Conservation (phyloP, 2,113 vertebrate species). For the Alaudala cheleensis region DNA sequence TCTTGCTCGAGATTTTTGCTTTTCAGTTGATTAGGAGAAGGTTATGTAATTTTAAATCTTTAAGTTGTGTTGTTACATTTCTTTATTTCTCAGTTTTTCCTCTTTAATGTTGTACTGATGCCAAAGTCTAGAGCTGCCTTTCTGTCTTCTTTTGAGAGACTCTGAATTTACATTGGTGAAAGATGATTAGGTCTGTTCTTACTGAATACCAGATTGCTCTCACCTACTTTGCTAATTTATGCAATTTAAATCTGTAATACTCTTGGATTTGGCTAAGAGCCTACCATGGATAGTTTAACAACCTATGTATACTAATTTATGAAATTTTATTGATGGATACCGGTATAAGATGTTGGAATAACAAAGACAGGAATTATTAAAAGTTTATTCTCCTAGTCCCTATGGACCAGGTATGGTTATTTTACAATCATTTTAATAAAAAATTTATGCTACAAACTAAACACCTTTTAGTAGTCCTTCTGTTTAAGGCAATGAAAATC, state of each 20-base stretch:
- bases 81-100: neutral
- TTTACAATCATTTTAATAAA: neutral
- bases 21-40: neutral
- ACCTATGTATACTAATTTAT: neutral
- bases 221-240: neutral
- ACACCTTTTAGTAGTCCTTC: neutral
- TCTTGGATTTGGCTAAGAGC: neutral
- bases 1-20: neutral
- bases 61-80: neutral
- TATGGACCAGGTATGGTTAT: neutral
- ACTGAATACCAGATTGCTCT: neutral
- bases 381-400: neutral
- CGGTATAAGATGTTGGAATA: neutral
- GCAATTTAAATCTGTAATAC: neutral
- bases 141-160: neutral
- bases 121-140: neutral
- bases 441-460: neutral
- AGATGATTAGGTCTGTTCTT: neutral
- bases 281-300: neutral
- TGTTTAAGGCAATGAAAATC: neutral
- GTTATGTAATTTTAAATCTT: neutral
- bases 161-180: neutral
- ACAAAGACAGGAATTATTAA: neutral
- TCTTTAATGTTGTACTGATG: neutral
- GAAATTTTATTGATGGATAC: neutral